Evolutionary conservation across 2,113 vertebrate genomes (phyloP).

Genomic region (Columbina picui): DNA sequence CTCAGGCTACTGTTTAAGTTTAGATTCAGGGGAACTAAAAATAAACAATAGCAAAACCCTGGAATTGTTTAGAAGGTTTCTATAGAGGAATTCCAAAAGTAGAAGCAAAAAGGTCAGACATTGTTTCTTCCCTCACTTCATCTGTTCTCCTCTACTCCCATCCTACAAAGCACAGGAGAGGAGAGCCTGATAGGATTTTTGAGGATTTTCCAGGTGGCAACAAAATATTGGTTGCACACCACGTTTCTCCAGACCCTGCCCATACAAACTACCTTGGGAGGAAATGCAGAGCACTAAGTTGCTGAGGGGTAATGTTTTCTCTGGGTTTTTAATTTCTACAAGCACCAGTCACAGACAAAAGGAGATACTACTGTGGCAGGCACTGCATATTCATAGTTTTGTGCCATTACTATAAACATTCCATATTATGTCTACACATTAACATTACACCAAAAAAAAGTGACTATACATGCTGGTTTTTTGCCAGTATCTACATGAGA

Average conservation of each 20-base stretch:
- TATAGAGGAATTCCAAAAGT: background rate
- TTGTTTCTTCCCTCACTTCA: background rate
- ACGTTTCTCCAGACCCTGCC: background rate
- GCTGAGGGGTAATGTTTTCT: background rate
- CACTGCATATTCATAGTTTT: background rate
- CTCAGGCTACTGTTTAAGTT: background rate
- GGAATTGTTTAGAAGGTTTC: background rate
- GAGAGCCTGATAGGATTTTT: background rate
- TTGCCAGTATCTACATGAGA: background rate
- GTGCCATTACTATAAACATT: background rate
- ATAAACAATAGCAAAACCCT: background rate
- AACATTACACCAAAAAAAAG: background rate
- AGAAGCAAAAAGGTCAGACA: background rate
- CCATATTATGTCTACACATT: background rate
- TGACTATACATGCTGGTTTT: background rate
- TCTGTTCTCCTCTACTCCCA: background rate
- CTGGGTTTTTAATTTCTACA: background rate
- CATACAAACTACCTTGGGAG: background rate
- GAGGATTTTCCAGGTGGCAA: background rate
- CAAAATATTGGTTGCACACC: background rate
- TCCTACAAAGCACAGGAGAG: background rate
- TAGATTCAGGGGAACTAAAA: background rate
- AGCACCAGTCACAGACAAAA: background rate
- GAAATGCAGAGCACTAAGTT: background rate
- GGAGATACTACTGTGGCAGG: background rate